Evolutionary conservation across 2,888 invertebrate genomes (phyloP).

Genomic region (Tinea pellionella): DNA sequence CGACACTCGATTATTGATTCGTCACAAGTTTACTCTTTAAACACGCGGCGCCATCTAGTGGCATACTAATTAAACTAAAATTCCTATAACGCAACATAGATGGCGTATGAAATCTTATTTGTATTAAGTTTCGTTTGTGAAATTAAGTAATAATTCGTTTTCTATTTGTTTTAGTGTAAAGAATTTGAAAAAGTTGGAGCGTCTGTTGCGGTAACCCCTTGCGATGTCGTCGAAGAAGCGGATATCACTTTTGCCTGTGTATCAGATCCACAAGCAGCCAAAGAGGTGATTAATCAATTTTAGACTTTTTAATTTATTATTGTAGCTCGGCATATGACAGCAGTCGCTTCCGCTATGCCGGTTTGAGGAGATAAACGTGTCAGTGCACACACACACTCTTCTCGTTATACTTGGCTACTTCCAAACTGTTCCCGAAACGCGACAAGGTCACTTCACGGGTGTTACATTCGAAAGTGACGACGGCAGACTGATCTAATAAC

Average conservation of each 20-base stretch:
- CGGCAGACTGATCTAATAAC: too few relatives aligned
- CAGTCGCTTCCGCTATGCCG: too few relatives aligned
- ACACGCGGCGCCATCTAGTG: slow-evolving; percentile 43
- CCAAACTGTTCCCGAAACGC: too few relatives aligned
- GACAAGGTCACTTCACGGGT: too few relatives aligned
- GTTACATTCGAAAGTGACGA: too few relatives aligned
- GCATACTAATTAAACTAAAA: slow-evolving; percentile 14
- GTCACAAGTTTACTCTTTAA: slow-evolving; percentile 16
- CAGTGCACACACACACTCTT: too few relatives aligned
- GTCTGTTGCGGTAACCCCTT: slow-evolving; percentile 86
- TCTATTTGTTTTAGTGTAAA: slow-evolving; percentile 73
- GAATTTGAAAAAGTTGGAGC: slow-evolving; percentile 91
- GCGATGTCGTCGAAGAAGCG: slow-evolving; percentile 90
- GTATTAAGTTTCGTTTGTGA: too few relatives aligned
- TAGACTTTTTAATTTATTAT: background rate
- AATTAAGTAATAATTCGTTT: background rate
- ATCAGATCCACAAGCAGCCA: slow-evolving; percentile 92
- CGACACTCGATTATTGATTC: slow-evolving; percentile 31
- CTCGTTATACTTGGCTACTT: too few relatives aligned
- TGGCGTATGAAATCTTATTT: background rate
- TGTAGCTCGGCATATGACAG: too few relatives aligned
- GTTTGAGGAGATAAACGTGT: too few relatives aligned
- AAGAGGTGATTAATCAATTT: slow-evolving; percentile 74
- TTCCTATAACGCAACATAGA: background rate
- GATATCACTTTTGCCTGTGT: slow-evolving; percentile 97